A percentile compares a stretch with the other conserved stretches of the same genome.
Conservation (phyloP, 2,797 vertebrate species). For the Lates japonicus region DNA sequence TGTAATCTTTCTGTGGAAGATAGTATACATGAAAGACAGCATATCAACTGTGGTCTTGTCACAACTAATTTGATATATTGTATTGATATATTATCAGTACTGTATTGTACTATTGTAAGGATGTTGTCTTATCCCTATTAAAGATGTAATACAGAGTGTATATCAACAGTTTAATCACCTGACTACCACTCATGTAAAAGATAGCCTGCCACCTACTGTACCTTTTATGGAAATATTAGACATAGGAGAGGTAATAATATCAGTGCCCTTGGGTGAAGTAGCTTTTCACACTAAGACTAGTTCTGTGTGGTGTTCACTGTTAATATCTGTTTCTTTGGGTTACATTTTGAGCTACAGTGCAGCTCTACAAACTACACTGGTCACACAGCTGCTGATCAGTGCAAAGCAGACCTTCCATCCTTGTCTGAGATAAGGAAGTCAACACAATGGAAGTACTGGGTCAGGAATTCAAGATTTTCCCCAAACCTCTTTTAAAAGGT, state of each 20-base stretch:
- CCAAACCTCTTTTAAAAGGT: conserved; percentile 9
- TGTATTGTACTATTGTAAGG: too few relatives aligned
- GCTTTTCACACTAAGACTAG: not conserved
- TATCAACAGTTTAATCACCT: not conserved
- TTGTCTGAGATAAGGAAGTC: conserved; percentile 53
- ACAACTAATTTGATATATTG: not conserved
- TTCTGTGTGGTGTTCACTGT: not conserved
- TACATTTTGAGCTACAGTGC: conserved; percentile 16
- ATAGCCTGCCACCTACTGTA: not conserved
- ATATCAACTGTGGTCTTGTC: not conserved
- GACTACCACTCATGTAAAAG: not conserved
- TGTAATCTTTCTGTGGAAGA: not conserved
- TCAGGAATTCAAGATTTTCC: conserved; percentile 60
- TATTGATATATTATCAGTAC: not conserved
- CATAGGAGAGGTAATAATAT: not conserved
- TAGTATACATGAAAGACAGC: not conserved
- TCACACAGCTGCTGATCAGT: conserved; percentile 21
- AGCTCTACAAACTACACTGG: conserved; percentile 22
- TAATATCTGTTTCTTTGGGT: conserved; percentile 10
- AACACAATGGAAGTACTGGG: conserved; percentile 65
- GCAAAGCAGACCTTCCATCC: conserved; percentile 27
- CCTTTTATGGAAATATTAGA: not conserved
- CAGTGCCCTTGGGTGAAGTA: not conserved
- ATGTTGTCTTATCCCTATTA: not conserved
- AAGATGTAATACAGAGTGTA: conserved; percentile 2